Conservation (phyloP, 2,113 vertebrate genomes). For the Sinocyclocheilus anophthalmus region DNA sequence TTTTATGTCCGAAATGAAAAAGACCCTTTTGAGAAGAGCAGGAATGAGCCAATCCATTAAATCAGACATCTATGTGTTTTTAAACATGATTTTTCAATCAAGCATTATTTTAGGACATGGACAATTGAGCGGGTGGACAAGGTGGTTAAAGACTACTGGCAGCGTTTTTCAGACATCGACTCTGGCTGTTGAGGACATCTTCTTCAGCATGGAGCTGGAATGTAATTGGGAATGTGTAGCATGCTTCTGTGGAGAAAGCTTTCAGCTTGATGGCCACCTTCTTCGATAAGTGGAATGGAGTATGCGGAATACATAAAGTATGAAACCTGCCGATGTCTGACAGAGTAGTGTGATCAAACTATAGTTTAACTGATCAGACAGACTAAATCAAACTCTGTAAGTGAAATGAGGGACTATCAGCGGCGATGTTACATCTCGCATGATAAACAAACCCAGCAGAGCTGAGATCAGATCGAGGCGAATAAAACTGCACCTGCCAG, state of each 20-base stretch:
- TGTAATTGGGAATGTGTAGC: no score
- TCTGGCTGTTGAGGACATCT: constrained; percentile 91
- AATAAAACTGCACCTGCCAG: constrained; percentile 29
- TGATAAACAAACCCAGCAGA: constrained; percentile 1
- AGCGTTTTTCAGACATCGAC: constrained; percentile 96
- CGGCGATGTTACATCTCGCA: not conserved
- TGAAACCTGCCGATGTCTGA: not conserved
- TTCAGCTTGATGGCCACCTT: constrained; percentile 96
- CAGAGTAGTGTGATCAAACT: not conserved
- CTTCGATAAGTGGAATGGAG: constrained; percentile 97
- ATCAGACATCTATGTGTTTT: not conserved
- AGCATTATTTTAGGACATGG: constrained; percentile 80
- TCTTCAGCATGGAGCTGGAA: constrained; percentile 95
- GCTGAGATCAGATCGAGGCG: not conserved
- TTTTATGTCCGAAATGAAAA: not conserved
- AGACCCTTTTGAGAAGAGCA: not conserved
- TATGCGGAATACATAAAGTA: constrained; percentile 97
- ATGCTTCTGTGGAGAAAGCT: constrained; percentile 92
- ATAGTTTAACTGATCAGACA: not conserved
- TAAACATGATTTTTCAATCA: not conserved
- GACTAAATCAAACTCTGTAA: constrained; percentile 12
- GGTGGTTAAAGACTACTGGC: no score
- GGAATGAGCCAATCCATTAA: not conserved
- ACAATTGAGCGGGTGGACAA: constrained; percentile 94
- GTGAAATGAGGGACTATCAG: not conserved